A percentile compares a stretch with the other conserved stretches of the same genome.
phyloP scores from a whole-genome alignment of 2,888 invertebrate genomes.

The Polietes domitor region DNA sequence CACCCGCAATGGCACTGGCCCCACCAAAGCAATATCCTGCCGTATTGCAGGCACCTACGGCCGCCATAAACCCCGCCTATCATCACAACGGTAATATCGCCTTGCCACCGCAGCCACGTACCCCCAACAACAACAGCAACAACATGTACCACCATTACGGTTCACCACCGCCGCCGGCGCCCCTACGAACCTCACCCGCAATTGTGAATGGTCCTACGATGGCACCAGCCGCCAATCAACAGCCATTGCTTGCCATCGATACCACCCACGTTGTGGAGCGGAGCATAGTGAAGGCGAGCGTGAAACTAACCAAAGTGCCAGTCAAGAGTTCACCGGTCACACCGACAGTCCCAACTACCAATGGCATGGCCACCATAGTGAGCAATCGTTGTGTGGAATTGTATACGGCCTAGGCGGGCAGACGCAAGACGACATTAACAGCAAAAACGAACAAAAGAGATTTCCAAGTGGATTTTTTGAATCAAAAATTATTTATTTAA shows the following conservation, averaged over 20 bases:
- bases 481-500: slow-evolving; percentile 28
- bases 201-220: slow-evolving; percentile 17
- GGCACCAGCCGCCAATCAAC: slow-evolving; percentile 14
- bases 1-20: slow-evolving; percentile 71
- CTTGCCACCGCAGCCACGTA: slow-evolving; percentile 31
- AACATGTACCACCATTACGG: slow-evolving; percentile 49
- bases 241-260: slow-evolving; percentile 63
- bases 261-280: slow-evolving; percentile 42
- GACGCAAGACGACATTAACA: neutral
- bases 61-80: slow-evolving; percentile 36
- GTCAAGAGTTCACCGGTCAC: slow-evolving; percentile 2
- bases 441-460: slow-evolving; percentile 33
- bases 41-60: slow-evolving; percentile 20
- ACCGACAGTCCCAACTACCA: slow-evolving; percentile 40
- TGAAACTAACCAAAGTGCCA: slow-evolving; percentile 38
- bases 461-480: slow-evolving; percentile 34
- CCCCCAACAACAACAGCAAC: slow-evolving; percentile 38
- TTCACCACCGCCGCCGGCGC: slow-evolving; percentile 35
- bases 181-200: slow-evolving; percentile 38
- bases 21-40: slow-evolving; percentile 70
- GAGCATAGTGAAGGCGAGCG: slow-evolving; percentile 19
- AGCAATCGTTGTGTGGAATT: slow-evolving; percentile 76
- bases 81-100: slow-evolving; percentile 65
- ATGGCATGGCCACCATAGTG: slow-evolving; percentile 45
- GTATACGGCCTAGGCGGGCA: slow-evolving; percentile 71